Evolutionary conservation across 2,113 vertebrate genomes (phyloP).

Genomic region (Pseudorasbora parva): DNA sequence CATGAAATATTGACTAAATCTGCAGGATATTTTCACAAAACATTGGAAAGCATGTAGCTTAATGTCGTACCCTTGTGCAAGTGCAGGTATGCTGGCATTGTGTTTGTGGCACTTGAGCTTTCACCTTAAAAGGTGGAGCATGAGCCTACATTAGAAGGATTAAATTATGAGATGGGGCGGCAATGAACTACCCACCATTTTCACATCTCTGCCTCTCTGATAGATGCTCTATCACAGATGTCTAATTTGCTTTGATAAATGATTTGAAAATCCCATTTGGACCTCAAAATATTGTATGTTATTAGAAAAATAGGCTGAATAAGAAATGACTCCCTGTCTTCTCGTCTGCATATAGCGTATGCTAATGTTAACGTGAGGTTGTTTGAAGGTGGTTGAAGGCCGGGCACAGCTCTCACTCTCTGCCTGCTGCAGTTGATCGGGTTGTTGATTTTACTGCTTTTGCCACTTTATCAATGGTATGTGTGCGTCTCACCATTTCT

Average conservation of each 20-base stretch:
- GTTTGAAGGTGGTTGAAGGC: constrained; percentile 34
- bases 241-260: constrained; percentile 37
- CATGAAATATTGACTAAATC: background rate
- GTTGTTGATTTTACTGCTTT: constrained; percentile 21
- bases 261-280: constrained; percentile 31
- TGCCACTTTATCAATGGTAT: constrained; percentile 37
- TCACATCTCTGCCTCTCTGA: background rate
- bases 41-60: background rate
- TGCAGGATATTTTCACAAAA: background rate
- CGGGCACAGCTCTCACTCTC: background rate
- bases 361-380: constrained; percentile 31
- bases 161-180: background rate
- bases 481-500: constrained; percentile 19
- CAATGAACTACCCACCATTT: constrained; percentile 19
- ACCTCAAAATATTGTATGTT: constrained; percentile 25
- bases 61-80: background rate
- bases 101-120: background rate
- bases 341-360: background rate
- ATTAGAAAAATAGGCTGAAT: background rate
- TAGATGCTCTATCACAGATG: constrained; percentile 10
- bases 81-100: background rate
- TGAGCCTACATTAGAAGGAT: constrained; percentile 21
- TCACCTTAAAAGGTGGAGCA: constrained; percentile 20
- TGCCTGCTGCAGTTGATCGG: background rate
- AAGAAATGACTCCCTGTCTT: constrained; percentile 12